Evolutionary conservation across 2,113 vertebrate genomes (phyloP), one percentile per base, ranked within the genome.

Genomic region (Hypocryptadius cinnamomeus): DNA sequence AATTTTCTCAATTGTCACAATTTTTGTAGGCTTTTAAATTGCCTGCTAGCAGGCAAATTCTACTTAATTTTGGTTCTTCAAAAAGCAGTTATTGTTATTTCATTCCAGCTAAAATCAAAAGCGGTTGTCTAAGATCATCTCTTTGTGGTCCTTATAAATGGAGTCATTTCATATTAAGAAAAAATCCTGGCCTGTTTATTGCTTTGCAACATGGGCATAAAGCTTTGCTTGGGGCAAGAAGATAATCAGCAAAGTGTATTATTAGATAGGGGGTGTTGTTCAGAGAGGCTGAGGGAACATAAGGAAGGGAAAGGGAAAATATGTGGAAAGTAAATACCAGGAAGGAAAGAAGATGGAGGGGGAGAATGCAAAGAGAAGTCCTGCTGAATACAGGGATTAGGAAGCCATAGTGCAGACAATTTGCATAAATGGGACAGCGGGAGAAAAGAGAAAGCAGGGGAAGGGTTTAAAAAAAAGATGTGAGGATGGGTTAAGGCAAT

Each of bases 41-140:
- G 86, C 89, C 40, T 84, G 54, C 91, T 89, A 74, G 92, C 88
- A 84, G 69, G 61, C 77, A 89, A 86, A 53, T 81, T 86, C 63
- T 93, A 3, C 60, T 93, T 94, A 30, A 54, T 92, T 95, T 81
- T 54, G 65, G 40, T 89, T 85, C 69, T 90, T 92, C 80, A 86
- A 88, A 94, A 96, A 95, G 47, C 39, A 54, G 27, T 92, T 92
- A 53, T 35, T 95, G 83, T 87, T 95, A 65, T 25, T 94, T 89
- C 63, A 42, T 87, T 85, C 84, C 89, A 92, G n/a, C 54, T 77
- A 68, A 94, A 95, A 93, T 79, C 73, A 92, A 87, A 94, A 92
- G 71, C 59, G 68, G 61, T 76, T 89, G 33, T 85, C 89, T 74
- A 85, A 79, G 74, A 79, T 82, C 60, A 44, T 89, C 45, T 87